Conservation (phyloP, 2,113 vertebrate species). For the Falco punctatus region DNA sequence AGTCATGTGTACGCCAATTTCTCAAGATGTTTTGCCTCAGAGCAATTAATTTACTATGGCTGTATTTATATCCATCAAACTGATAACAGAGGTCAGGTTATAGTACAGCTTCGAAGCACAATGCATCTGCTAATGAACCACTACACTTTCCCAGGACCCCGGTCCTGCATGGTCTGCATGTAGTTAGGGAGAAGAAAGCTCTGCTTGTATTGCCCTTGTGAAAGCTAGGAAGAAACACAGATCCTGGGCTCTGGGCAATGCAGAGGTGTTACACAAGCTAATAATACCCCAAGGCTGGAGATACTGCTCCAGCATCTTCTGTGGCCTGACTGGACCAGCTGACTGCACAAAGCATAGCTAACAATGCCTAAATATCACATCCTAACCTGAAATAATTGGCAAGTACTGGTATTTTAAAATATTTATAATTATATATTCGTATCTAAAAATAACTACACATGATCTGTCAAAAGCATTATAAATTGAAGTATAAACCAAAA, state of each 20-base stretch:
- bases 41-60: conserved; percentile 39
- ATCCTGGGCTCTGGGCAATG: neutral
- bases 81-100: conserved; percentile 25
- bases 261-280: neutral
- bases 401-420: neutral
- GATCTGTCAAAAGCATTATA: neutral
- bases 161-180: neutral
- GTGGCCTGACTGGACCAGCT: neutral
- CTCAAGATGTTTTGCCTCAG: conserved; percentile 49
- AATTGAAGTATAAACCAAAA: neutral
- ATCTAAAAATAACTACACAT: neutral
- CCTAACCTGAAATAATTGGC: neutral
- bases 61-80: conserved; percentile 43
- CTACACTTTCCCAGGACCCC: neutral
- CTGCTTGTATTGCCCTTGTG: neutral
- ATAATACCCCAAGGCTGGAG: neutral
- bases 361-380: neutral
- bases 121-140: neutral
- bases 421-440: neutral
- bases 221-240: neutral
- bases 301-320: neutral
- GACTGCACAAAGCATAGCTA: neutral
- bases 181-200: neutral
- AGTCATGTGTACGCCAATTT: neutral
- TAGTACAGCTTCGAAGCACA: neutral